These are phyloP conservation scores for Cassiopea andromeda DNA, from an alignment of 30 jellyfish, hydroid and myxozoan genomes.

Conservation along the genomic window DNA sequence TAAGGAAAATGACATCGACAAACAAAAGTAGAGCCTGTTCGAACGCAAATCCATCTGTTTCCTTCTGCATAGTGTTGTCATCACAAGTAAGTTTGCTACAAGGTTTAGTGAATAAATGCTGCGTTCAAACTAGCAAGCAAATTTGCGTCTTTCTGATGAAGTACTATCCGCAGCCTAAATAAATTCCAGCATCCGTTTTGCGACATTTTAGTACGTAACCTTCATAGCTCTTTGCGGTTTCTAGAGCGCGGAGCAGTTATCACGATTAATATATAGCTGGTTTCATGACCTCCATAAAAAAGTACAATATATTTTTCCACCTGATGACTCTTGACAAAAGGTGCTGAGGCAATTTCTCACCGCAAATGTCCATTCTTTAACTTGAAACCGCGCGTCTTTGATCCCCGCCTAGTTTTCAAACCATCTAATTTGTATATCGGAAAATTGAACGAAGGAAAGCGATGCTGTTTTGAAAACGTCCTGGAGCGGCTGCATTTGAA, in stretches of 20 bases:
- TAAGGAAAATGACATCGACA: constrained; percentile 24
- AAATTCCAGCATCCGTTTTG: constrained; percentile 11
- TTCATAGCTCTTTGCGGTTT: not conserved
- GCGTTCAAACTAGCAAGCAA: constrained; percentile 13
- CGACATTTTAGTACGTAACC: not conserved
- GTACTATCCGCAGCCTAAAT: constrained; percentile 13
- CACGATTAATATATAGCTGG: not conserved
- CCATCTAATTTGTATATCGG: no score
- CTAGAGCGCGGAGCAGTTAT: not conserved
- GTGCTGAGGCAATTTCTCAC: not conserved
- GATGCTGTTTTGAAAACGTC: no score
- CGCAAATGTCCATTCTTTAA: not conserved
- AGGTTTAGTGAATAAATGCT: constrained; percentile 13
- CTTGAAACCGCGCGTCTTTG: not conserved
- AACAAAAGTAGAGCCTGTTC: constrained; percentile 1
- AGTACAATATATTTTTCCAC: not conserved
- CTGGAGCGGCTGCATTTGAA: no score
- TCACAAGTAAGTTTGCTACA: constrained; percentile 9
- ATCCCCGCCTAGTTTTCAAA: no score
- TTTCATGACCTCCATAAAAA: not conserved
- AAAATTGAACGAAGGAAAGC: no score
- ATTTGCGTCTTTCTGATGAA: constrained; percentile 17
- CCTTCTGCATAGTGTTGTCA: not conserved
- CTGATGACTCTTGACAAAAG: not conserved
- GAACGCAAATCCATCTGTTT: constrained; percentile 1